phyloP scores from a whole-genome alignment of 2,888 invertebrate species.

The Sicus ferrugineus region DNA sequence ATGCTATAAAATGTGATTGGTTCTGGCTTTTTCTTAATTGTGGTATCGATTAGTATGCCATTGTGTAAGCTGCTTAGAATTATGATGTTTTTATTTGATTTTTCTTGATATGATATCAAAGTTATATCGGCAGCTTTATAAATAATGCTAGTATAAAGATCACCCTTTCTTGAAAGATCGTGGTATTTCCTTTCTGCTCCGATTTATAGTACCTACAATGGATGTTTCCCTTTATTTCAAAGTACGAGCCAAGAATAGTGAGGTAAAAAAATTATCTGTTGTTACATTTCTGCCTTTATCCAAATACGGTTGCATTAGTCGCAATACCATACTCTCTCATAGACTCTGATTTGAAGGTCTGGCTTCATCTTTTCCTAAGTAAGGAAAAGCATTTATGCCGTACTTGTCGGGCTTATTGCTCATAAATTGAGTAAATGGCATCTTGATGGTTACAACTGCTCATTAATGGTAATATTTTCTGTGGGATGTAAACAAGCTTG shows the following conservation, averaged over 20 bases:
- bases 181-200: constrained; percentile 7
- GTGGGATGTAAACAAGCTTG: neutral
- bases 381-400: neutral
- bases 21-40: constrained; percentile 1
- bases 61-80: constrained; percentile 8
- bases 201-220: constrained; percentile 10
- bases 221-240: neutral
- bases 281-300: constrained; percentile 11
- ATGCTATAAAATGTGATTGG: neutral
- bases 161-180: constrained; percentile 5
- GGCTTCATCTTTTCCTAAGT: neutral
- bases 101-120: constrained; percentile 12
- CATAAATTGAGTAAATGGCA: neutral
- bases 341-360: constrained; percentile 2
- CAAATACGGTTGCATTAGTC: constrained; percentile 6
- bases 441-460: neutral
- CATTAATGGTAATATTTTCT: neutral
- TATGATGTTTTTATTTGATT: neutral
- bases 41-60: neutral
- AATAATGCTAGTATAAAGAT: neutral
- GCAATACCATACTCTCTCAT: neutral
- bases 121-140: constrained; percentile 12
- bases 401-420: neutral
- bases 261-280: constrained; percentile 11
- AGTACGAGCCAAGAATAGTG: neutral